Evolutionary conservation across 2,113 vertebrate species (phyloP), one percentile per base, ranked within the genome.

Genomic region (Leucoraja erinaceus): DNA sequence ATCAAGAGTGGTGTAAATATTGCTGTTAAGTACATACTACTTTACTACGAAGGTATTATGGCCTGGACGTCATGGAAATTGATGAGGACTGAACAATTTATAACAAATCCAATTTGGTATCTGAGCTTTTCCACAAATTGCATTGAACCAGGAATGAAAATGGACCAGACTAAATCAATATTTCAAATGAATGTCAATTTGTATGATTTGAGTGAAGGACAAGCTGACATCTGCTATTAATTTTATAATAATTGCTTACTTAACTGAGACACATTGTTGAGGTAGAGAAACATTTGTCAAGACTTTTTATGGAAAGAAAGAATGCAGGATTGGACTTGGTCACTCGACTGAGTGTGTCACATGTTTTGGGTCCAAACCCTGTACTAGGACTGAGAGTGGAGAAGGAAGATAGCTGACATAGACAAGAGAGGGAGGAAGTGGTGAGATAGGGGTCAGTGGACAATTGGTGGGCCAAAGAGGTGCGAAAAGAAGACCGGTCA

Each of bases 151-250:
- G 28, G 56, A 63, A 31, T 14, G 83, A 88, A 86, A 88, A 66
- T 88, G 61, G 61, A 88, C 12, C 1, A 31, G 83, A 14, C 6
- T 63, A 11, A 31, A 88, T 88, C 25, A 63, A 88, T 63, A 63
- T 66, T 86, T 88, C 83, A 63, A 59, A 88, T 88, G 63, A 88
- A 12, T 63, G 28, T n/a, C 28, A 16, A 59, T 63, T 28, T 88
- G 28, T 63, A n/a, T 88, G 59, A 88, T 18, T 31, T 63, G 28
- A 63, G 28, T 14, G 2, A 88, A 88, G 83, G 59, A 66, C n/a
- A 63, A 88, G 59, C 83, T 88, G 28, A 88, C n/a, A 6, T 88
- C 59, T 88, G 83, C 83, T 88, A 66, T 88, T 66, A 88, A 88
- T 28, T 63, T 88, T 66, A 61, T 88, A 88, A 88, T 88, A 63